Base-by-base conservation (phyloP, 2,888 invertebrate species). In the Tetropium fuscum region DNA sequence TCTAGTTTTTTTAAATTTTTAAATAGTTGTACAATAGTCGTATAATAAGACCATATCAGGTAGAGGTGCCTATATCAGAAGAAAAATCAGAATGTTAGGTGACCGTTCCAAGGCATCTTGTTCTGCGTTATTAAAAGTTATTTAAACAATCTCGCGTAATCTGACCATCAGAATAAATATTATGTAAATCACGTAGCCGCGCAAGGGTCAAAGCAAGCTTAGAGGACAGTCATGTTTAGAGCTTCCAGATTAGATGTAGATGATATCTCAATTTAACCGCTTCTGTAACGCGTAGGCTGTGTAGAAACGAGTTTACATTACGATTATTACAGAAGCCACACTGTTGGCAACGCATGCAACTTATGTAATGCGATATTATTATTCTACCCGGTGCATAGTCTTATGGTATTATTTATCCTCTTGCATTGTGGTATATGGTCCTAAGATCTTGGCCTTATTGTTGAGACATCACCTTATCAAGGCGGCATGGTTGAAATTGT, bases 301-400 rank as follows among this genome's bases (percentile, higher is more conserved):
- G 60, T 44, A 38, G 58, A 56, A 64, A 67, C 68, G 49, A 61
- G 68, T 70, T 72, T 68, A 67, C 69, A 69, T 71, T 70, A 65
- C 66, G 56, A 64, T 66, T 70, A 72, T 69, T 68, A 66, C 68
- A 59, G 68, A 60, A 72, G 69, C 67, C 70, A 72, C 72, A 72
- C 72, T 64, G n/a, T n/a, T 59, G 54, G 56, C 57, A 65, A 69
- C 63, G 60, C 60, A 55, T 53, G 51, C 59, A 60, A 59, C 63
- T 49, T 43, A 57, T 64, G 68, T 66, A 68, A 66, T 66, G 62
- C 60, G 58, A 63, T 60, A 66, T 66, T 66, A 68, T 66, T 66
- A 63, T 61, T 40, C 38, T 51, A 15, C 41, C 22, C 4, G 3
- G 41, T 20, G 7, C 13, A 22, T 22, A 41, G 20, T 22, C 47